These are phyloP conservation scores for Drosophila limbata DNA, from an alignment of 2,888 invertebrate species.

Conservation along the genomic window DNA sequence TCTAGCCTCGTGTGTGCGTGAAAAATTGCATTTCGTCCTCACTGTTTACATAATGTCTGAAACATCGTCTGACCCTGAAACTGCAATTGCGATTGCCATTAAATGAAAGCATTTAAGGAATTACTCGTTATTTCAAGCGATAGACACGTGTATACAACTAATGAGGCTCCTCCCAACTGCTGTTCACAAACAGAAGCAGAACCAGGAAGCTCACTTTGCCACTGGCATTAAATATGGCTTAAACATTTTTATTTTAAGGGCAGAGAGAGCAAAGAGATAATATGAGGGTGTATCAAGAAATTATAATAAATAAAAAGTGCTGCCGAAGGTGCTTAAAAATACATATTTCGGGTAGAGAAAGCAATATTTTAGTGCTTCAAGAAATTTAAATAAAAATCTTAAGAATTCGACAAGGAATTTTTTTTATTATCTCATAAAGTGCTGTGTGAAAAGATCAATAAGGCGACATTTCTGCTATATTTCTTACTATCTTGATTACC, in stretches of 20 bases:
- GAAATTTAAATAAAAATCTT: too few relatives aligned
- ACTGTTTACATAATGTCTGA: slow-evolving; percentile 53
- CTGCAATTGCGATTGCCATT: slow-evolving; percentile 46
- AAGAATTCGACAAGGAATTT: neutral
- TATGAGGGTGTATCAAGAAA: slow-evolving; percentile 23
- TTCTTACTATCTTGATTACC: too few relatives aligned
- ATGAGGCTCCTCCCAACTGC: slow-evolving; percentile 45
- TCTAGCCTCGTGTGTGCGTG: slow-evolving; percentile 29
- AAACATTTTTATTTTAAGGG: slow-evolving; percentile 16
- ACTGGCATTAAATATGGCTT: slow-evolving; percentile 12
- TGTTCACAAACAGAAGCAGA: slow-evolving; percentile 28
- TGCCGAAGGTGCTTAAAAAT: too few relatives aligned
- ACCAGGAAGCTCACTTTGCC: slow-evolving; percentile 1
- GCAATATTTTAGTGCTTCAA: too few relatives aligned
- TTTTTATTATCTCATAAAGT: neutral
- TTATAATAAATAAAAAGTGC: too few relatives aligned
- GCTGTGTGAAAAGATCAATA: neutral
- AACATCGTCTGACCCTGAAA: slow-evolving; percentile 39
- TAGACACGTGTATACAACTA: slow-evolving; percentile 18
- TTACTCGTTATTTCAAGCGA: slow-evolving; percentile 35
- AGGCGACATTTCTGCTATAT: too few relatives aligned
- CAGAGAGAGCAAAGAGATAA: neutral
- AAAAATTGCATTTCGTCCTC: slow-evolving; percentile 55
- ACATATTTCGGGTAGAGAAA: too few relatives aligned
- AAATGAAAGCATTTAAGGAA: slow-evolving; percentile 49